Evolutionary conservation across 1,140 invertebrate genomes (phyloP), one percentile per base, ranked within the genome.

Genomic region (Listronotus oregonensis): DNA sequence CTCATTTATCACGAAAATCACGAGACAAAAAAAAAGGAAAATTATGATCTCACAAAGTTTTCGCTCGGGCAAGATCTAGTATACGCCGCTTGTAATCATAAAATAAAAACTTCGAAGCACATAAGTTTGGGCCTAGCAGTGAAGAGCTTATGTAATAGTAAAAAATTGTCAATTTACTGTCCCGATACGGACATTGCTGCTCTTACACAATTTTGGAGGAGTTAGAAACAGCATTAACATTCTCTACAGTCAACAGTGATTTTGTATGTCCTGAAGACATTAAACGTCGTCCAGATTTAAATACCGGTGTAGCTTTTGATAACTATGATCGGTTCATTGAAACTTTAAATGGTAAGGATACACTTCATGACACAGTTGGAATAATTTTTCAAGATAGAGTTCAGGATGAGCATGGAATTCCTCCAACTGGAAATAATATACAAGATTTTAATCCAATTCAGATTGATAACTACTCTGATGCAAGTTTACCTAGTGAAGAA

Each of bases 361-460:
- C 79, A n/a, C 42, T 82, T 44, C 79, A 82, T 65, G 81, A 82
- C 49, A 82, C 79, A 6, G 80, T 82, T 4, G 79, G 80, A 4
- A 81, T 82, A 9, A 78, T 77, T 44, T 80, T 12, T 50, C 63
- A 59, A 54, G 32, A 60, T 32, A 17, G 49, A 2, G 21, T 14
- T 44, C 44, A 21, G 32, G n/a, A 39, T 56, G 31, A 55, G 0
- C 31, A 56, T 54, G 44, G 14, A 54, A 34, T 31, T 27, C 7
- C 27, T 47, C 31, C 14, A 18, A 32, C 42, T 44, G n/a, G 8
- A 10, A 5, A 21, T 21, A 15, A 27, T 17, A 15, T 62, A 15
- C 8, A 47, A 44, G 17, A 64, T 46, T 6, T 9, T 27, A 47
- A 9, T 55, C 9, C 14, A 12, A 17, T 8, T 12, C 12, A 32